Percentiles rank a stretch among this genome's conserved stretches.
Conservation (phyloP, 1,140 invertebrate genomes). For the Metopolophium dirhodum region DNA sequence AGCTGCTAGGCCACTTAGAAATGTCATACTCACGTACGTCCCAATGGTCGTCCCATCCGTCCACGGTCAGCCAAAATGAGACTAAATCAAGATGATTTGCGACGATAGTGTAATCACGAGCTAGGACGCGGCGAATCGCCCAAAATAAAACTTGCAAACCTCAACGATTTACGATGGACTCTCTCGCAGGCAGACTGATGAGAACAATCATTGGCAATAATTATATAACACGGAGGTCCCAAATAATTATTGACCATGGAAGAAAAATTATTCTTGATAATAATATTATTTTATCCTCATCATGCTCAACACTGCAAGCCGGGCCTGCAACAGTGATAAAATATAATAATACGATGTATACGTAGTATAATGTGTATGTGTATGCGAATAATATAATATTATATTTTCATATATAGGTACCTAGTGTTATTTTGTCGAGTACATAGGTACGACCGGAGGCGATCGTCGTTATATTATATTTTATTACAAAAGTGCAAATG, state of each 20-base stretch:
- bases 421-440: neutral
- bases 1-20: neutral
- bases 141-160: neutral
- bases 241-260: neutral
- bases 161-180: neutral
- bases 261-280: neutral
- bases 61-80: neutral
- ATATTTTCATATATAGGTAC: too few relatives aligned
- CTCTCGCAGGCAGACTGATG: neutral
- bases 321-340: neutral
- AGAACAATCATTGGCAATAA: neutral
- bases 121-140: neutral
- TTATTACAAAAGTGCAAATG: constrained; percentile 8
- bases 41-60: neutral
- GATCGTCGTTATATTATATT: neutral
- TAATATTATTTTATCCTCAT: neutral
- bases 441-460: neutral
- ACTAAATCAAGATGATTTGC: neutral
- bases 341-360: neutral
- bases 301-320: neutral
- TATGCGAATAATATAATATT: neutral
- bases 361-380: neutral
- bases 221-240: neutral
- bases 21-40: neutral
- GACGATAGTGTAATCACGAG: neutral